phyloP scores from a whole-genome alignment of 2,797 vertebrate genomes.

The Euphonia xanthogaster region DNA sequence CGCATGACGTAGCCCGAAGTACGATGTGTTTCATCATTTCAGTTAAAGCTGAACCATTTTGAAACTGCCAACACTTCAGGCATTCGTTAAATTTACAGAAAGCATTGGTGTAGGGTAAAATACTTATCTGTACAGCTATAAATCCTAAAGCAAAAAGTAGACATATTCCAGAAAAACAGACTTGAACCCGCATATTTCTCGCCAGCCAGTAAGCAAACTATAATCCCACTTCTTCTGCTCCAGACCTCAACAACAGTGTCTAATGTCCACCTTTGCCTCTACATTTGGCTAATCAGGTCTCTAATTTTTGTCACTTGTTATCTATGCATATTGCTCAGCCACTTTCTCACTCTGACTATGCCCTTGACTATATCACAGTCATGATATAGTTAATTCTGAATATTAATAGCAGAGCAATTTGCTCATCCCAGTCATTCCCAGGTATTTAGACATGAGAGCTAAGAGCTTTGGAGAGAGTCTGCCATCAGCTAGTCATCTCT shows the following conservation, averaged over 20 bases:
- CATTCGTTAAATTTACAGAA: neutral
- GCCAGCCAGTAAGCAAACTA: neutral
- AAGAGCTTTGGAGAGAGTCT: neutral
- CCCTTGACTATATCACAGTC: neutral
- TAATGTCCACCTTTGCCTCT: neutral
- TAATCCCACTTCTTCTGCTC: neutral
- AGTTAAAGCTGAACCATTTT: neutral
- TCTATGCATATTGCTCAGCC: neutral
- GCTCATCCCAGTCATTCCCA: neutral
- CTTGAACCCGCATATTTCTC: neutral
- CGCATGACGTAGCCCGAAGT: neutral
- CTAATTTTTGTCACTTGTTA: neutral
- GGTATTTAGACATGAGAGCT: neutral
- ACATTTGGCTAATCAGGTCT: neutral
- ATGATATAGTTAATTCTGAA: neutral
- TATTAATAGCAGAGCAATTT: neutral
- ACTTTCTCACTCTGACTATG: neutral
- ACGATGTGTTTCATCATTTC: neutral
- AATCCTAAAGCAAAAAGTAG: neutral
- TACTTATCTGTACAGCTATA: neutral
- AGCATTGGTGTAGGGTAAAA: neutral
- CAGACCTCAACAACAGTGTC: neutral
- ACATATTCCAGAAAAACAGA: neutral
- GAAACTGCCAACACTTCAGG: neutral
- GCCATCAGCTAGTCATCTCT: neutral